Evolutionary conservation across 2,888 invertebrate genomes (phyloP).

Genomic region (Hartigia nigra): DNA sequence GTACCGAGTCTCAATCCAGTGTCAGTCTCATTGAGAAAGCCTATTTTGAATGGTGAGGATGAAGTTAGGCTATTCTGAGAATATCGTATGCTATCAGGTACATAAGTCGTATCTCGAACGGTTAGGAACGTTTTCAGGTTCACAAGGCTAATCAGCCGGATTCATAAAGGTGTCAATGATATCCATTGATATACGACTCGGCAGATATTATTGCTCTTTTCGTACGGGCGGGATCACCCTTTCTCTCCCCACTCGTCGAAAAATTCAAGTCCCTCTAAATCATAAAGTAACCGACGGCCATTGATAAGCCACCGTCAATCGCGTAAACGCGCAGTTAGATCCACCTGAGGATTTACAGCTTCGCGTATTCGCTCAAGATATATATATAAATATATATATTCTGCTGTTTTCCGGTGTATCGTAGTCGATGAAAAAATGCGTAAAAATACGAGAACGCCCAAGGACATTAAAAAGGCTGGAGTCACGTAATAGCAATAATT

Average conservation of each 20-base stretch:
- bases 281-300: constrained; percentile 2
- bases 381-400: no score
- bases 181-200: constrained; percentile 22
- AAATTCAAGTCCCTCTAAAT: constrained; percentile 3
- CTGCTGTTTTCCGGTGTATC: background rate
- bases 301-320: background rate
- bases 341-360: background rate
- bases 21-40: no score
- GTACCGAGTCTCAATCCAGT: no score
- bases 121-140: background rate
- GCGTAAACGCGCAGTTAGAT: background rate
- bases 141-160: constrained; percentile 14
- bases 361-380: background rate
- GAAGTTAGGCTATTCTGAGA: no score
- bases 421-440: background rate
- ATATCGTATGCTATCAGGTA: no score
- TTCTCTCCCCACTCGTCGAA: background rate
- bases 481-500: background rate
- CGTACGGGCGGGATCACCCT: background rate
- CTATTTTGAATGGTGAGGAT: no score
- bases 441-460: background rate
- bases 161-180: constrained; percentile 25
- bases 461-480: background rate
- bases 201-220: constrained; percentile 18
- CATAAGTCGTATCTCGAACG: background rate